Conservation (phyloP, 2,888 invertebrate species). For the Drosophila cyrtoloma region DNA sequence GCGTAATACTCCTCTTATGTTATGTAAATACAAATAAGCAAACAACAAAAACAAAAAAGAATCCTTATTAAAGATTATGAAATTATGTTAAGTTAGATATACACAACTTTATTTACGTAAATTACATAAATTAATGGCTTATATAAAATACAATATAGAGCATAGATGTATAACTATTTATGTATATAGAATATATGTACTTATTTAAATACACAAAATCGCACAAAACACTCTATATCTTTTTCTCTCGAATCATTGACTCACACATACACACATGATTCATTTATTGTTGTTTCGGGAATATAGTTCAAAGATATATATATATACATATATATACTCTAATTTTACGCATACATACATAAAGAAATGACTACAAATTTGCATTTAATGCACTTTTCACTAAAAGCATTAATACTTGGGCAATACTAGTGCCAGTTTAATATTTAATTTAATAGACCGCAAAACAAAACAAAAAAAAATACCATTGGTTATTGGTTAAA, state of each 20-base stretch:
- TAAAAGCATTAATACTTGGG: constrained; percentile 69
- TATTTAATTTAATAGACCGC: constrained; percentile 39
- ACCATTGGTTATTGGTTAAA: constrained; percentile 14
- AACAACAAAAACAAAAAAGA: constrained; percentile 18
- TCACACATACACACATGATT: constrained; percentile 30
- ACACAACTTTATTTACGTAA: constrained; percentile 76
- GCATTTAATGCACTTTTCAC: constrained; percentile 81
- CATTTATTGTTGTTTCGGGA: constrained; percentile 7
- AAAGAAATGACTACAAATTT: constrained; percentile 72
- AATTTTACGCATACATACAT: constrained; percentile 58
- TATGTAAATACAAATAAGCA: constrained; percentile 36
- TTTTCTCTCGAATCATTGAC: constrained; percentile 8
- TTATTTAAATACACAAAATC: constrained; percentile 73
- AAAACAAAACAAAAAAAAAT: constrained; percentile 1
- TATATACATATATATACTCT: constrained; percentile 1
- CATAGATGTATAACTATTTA: constrained; percentile 15
- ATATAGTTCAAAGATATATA: constrained; percentile 7
- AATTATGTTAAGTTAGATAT: constrained; percentile 63
- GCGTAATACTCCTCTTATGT: constrained; percentile 20
- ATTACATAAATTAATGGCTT: constrained; percentile 78
- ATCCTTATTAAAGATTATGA: constrained; percentile 5
- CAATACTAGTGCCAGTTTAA: constrained; percentile 37
- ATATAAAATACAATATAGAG: constrained; percentile 52
- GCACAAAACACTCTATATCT: constrained; percentile 52
- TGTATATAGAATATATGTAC: constrained; percentile 52